phyloP scores from a whole-genome alignment of 2,113 vertebrate genomes.

The Lichenostomus cassidix region DNA sequence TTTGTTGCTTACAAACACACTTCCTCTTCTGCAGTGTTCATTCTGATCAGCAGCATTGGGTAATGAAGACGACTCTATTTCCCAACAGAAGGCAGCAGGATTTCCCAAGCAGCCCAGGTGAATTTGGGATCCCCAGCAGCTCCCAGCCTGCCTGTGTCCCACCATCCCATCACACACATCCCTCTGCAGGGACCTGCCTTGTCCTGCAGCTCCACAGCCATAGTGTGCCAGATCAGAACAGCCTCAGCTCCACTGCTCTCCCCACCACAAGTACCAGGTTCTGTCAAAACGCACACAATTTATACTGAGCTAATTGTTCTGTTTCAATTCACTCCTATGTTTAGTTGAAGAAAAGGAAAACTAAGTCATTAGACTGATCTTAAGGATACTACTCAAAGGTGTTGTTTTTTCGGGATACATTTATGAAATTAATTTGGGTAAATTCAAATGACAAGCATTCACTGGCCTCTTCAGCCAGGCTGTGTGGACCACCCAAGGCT shows the following conservation, averaged over 20 bases:
- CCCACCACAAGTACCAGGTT: background rate
- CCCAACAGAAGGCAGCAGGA: background rate
- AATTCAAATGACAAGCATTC: background rate
- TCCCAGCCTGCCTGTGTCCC: background rate
- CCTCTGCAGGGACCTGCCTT: background rate
- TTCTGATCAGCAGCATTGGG: background rate
- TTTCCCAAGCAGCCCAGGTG: constrained; percentile 45
- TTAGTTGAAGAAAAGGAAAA: background rate
- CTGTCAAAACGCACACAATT: background rate
- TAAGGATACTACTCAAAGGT: background rate
- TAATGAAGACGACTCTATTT: constrained; percentile 38
- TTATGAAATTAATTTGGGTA: background rate
- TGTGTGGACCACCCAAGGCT: background rate
- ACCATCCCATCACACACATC: background rate
- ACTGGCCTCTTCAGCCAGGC: background rate
- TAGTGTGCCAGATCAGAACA: background rate
- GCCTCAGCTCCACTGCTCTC: background rate
- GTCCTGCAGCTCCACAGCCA: background rate
- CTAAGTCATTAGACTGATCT: background rate
- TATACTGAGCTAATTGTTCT: background rate
- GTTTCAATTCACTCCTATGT: background rate
- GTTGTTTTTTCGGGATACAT: background rate
- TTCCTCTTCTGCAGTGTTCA: background rate
- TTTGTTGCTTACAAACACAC: background rate
- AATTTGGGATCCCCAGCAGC: background rate